Base-by-base conservation (phyloP, 1,140 invertebrate genomes). In the Meloidogyne hapla region DNA sequence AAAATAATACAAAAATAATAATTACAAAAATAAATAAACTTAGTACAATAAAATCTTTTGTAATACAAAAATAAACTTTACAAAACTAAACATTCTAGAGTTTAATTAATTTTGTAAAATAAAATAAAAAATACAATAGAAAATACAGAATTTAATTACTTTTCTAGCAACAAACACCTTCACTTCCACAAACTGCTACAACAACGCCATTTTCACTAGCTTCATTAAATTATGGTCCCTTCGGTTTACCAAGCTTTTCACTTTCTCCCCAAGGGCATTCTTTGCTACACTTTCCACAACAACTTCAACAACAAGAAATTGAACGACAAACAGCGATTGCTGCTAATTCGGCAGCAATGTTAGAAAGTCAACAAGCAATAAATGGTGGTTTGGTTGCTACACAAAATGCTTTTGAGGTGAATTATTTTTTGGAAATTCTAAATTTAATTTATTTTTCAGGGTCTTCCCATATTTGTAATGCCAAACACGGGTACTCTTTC, bases 401-500 rank as follows among this genome's bases (percentile, higher is more conserved):
- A 18, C 71, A 26, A 38, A 73, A 15, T 63, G 71, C 56, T 23
- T 73, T 61, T 64, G 71, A 73, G n/a, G 48, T 56, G n/a, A 68
- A 33, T 33, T 42, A 38, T 8, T 9, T 25, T 28, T 1, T 38
- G 23, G 23, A 23, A 65, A 1, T 21, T 21, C 2, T 42, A 42
- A 69, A 0, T 3, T 23, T n/a, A 33, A 33, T 33, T 33, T 33
- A 33, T 33, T 40, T 28, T 74, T 70, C 18, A 74, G 48, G 77
- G 77, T 62, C 25, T 80, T 25, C 77, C 77, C 13, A 78, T 78
- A 23, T 78, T 78, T 48, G 33, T 78, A 10, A 25, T 78, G 26
- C 77, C 77, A 28, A 28, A 78, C n/a, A 26, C 68, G 13, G 67
- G 76, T 76, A 48, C 75, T 28, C 78, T 78, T 38, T 80, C 77